phyloP scores from a whole-genome alignment of 2,113 vertebrate genomes.

The Paradisaea rubra region DNA sequence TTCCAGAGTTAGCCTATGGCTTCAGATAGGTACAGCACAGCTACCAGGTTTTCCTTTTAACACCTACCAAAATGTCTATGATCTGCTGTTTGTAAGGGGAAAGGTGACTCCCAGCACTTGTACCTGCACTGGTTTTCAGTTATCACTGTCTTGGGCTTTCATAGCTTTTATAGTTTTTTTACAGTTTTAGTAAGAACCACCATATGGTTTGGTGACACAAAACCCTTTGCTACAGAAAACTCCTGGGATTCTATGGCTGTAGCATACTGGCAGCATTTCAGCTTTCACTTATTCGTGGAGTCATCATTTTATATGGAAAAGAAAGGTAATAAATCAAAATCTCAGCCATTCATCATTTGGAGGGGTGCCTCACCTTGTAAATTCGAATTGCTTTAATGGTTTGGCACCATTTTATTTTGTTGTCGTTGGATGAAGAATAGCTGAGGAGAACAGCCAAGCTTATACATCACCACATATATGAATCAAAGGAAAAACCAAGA shows the following conservation, averaged over 20 bases:
- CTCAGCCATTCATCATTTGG: background rate
- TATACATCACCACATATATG: background rate
- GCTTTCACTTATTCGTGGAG: background rate
- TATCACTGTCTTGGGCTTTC: background rate
- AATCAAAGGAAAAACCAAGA: background rate
- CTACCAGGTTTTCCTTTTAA: background rate
- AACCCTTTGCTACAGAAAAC: background rate
- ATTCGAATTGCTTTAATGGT: background rate
- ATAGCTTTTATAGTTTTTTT: background rate
- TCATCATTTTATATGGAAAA: background rate
- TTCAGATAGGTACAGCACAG: background rate
- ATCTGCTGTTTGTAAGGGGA: background rate
- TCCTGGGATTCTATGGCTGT: background rate
- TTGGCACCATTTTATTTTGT: constrained; percentile 24
- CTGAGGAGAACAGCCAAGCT: background rate
- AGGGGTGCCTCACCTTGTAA: background rate
- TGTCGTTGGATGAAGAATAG: background rate
- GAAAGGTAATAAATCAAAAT: constrained; percentile 16
- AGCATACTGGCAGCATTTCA: background rate
- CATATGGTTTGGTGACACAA: background rate
- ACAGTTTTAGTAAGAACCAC: background rate
- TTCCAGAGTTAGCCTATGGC: background rate
- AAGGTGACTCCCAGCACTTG: background rate
- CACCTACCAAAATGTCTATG: background rate
- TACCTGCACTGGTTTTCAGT: background rate